These are phyloP conservation scores for Neoscelio sp. DNA, from an alignment of 2,888 invertebrate species.

Conservation along the genomic window DNA sequence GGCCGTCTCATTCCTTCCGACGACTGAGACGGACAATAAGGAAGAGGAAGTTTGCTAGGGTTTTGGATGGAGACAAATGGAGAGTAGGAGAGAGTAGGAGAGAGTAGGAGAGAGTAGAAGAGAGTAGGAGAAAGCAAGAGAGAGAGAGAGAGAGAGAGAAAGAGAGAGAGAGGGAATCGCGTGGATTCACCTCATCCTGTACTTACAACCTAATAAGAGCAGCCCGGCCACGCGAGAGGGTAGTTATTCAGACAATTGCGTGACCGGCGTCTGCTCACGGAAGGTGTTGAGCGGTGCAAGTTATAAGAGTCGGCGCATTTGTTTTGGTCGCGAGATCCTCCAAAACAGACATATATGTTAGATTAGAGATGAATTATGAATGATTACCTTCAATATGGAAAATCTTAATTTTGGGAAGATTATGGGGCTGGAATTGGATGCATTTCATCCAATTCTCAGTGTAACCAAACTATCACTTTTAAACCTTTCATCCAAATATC, in stretches of 20 bases:
- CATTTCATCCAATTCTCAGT: too few species aligned
- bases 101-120: too few species aligned
- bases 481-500: too few species aligned
- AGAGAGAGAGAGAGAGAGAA: too few species aligned
- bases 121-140: too few species aligned
- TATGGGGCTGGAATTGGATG: too few species aligned
- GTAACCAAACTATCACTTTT: too few species aligned
- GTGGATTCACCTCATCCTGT: constrained; percentile 6
- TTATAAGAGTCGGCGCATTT: constrained; percentile 33
- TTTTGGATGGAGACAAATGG: too few species aligned
- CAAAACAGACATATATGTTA: background rate
- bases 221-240: constrained; percentile 36
- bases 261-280: constrained; percentile 50
- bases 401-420: too few species aligned
- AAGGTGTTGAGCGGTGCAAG: constrained; percentile 47
- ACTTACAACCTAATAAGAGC: constrained; percentile 54
- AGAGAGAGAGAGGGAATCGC: constrained; percentile 15
- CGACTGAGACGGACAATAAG: background rate
- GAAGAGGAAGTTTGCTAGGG: constrained; percentile 2
- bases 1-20: constrained; percentile 40
- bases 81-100: too few species aligned
- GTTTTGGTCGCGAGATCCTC: constrained; percentile 21
- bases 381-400: too few species aligned
- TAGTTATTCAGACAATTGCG: constrained; percentile 58
- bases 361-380: background rate